phyloP scores from a whole-genome alignment of 2,113 vertebrate species.

The Castor canadensis region DNA sequence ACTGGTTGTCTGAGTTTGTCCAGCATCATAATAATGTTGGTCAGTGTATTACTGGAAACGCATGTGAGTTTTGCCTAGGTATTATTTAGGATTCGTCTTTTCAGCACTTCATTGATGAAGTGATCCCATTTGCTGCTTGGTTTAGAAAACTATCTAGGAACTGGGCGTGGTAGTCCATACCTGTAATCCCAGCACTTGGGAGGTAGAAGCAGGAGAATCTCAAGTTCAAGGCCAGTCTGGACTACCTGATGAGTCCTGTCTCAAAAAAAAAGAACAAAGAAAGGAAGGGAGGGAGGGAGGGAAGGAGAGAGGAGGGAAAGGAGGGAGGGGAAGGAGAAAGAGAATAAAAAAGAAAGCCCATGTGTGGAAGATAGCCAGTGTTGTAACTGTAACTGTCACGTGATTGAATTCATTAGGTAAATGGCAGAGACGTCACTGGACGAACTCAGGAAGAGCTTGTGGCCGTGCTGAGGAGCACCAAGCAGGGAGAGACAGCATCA shows the following conservation, averaged over 20 bases:
- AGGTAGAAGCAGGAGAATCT: background rate
- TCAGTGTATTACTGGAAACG: background rate
- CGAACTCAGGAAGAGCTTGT: constrained; percentile 96
- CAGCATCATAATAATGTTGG: background rate
- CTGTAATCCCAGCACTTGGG: background rate
- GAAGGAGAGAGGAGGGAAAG: background rate
- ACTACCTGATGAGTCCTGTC: background rate
- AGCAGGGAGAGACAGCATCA: constrained; percentile 92
- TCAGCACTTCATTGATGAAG: background rate
- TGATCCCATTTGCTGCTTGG: background rate
- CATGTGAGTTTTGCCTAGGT: background rate
- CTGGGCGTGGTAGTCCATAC: background rate
- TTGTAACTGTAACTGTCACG: background rate
- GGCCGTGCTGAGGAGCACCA: constrained; percentile 94
- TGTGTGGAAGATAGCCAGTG: background rate
- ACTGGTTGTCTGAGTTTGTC: background rate
- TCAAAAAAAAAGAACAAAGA: background rate
- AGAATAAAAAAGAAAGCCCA: no score
- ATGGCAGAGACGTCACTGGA: constrained; percentile 92
- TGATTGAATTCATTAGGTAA: constrained; percentile 87
- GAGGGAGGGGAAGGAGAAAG: no score
- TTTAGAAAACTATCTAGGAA: background rate
- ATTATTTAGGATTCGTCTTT: background rate
- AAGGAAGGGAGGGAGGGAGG: no score
- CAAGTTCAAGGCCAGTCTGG: background rate